Evolutionary conservation across 2,888 invertebrate genomes (phyloP).

Genomic region (Tipula vernalis): DNA sequence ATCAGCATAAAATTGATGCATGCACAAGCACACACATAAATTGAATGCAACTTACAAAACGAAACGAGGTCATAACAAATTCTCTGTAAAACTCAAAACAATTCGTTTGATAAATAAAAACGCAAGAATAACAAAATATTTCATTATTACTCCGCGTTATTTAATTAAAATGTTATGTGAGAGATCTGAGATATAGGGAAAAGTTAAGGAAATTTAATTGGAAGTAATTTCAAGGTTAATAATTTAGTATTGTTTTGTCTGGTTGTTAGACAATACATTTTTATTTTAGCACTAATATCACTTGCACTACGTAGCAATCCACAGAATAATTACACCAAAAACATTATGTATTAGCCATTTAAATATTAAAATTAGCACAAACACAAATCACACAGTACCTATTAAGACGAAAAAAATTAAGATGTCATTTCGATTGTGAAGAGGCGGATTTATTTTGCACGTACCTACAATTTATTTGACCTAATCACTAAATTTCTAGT

Average conservation of each 20-base stretch:
- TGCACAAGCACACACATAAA: background rate
- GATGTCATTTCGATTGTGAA: background rate
- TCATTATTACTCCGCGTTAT: background rate
- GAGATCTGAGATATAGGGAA: background rate
- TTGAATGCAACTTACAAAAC: background rate
- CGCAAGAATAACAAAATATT: background rate
- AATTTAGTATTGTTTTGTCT: background rate
- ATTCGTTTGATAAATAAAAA: background rate
- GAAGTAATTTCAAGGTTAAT: background rate
- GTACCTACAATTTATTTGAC: background rate
- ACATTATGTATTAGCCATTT: background rate
- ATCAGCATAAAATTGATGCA: background rate
- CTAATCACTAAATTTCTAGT: background rate
- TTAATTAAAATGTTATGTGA: background rate
- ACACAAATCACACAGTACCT: background rate
- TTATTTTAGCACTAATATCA: background rate
- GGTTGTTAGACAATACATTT: background rate
- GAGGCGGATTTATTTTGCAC: background rate
- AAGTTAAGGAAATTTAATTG: background rate
- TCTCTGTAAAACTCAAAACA: background rate
- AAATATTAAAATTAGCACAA: background rate
- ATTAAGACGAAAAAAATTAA: background rate
- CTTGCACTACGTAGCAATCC: background rate
- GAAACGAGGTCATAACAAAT: background rate
- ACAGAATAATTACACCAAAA: background rate